Base-by-base conservation (phyloP, 1,140 invertebrate species). In the Hirudo medicinalis region DNA sequence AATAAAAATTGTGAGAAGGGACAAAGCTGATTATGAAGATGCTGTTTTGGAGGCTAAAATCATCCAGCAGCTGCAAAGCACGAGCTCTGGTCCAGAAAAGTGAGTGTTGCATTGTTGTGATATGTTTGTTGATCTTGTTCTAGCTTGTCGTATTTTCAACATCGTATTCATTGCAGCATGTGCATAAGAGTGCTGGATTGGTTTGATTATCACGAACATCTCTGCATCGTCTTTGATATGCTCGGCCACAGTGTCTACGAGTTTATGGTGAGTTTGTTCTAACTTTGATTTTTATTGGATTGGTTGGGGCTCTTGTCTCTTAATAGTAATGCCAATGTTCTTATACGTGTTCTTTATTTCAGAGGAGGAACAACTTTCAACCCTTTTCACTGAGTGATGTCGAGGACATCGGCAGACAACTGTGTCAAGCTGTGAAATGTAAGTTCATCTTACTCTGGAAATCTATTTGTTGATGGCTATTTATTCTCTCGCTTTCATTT, bases 171-270 rank as follows among this genome's bases (percentile, higher is more conserved):
- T 36, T 36, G 2, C 67, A 85, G 84, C 79, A 86, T 97, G 78
- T 98, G 95, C 85, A 95, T 99, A 40, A 91, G 91, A 83, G 95
- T 99, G 91, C 83, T 97, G 77, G 92, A 97, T 82, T 97, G 94
- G 91, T 99, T 99, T 83, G 94, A 99, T 83, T 99, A 94, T 81
- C 92, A 96, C 84, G 95, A 95, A 19, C 95, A 98, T 82, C 95
- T 97, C 87, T 99, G 95, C 83, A 94, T 99, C 79, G 91, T 92
- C 74, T 99, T 99, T 84, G 94, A 99, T 84, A 94, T 99, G 89
- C 87, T 99, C 72, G 96, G 96, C 72, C 87, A 96, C 55, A 97
- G 94, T 85, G 95, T 99, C 75, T 99, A 99, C 84, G 96, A 99
- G 85, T 99, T 99, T 84, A 86, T 99, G 88, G 93, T 97, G 84